These are phyloP conservation scores for Alethe castanea DNA, from an alignment of 2,113 vertebrate species.

Conservation along the genomic window DNA sequence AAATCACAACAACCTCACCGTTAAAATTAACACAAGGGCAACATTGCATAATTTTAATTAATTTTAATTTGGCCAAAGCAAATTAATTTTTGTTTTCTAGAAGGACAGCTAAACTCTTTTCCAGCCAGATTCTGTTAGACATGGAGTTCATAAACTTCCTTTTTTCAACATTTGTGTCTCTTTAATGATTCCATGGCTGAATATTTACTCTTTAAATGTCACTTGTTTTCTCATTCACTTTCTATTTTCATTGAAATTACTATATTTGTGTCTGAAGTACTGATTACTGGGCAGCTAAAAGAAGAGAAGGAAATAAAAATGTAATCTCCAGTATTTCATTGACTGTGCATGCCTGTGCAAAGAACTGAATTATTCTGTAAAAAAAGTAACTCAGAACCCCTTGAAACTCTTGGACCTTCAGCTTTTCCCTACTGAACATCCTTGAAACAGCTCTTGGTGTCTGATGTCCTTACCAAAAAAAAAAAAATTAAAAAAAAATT, in stretches of 20 bases:
- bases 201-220: conserved; percentile 10
- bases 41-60: conserved; percentile 88
- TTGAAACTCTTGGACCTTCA: not conserved
- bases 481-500: too few relatives aligned
- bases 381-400: not conserved
- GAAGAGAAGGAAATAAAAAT: not conserved
- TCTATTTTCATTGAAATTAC: conserved; percentile 14
- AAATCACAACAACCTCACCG: conserved; percentile 82
- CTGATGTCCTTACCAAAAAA: not conserved
- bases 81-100: conserved; percentile 86
- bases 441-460: not conserved
- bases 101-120: conserved; percentile 76
- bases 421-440: not conserved
- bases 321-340: not conserved
- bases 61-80: conserved; percentile 86
- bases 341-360: not conserved
- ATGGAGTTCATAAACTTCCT: conserved; percentile 63
- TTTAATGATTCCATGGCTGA: not conserved
- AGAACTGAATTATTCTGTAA: not conserved
- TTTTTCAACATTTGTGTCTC: conserved; percentile 36
- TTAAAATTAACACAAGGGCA: conserved; percentile 86
- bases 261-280: not conserved
- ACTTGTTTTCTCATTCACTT: conserved; percentile 7
- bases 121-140: not conserved
- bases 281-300: not conserved